Base-by-base conservation (phyloP, 2,888 invertebrate species). In the Conistra vaccinii region DNA sequence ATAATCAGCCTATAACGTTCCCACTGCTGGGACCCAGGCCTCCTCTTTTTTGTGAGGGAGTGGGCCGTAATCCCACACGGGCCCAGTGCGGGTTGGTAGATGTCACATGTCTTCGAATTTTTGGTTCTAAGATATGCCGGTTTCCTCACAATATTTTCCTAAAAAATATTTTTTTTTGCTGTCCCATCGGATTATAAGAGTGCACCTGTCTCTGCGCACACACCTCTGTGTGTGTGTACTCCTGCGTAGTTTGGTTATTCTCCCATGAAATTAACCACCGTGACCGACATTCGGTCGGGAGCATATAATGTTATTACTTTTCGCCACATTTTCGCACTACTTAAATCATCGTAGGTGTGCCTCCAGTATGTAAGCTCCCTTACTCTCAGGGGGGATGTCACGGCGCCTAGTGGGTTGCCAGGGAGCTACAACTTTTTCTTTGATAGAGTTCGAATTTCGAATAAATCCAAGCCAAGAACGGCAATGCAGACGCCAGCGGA, bases 381-480 rank as follows among this genome's bases (percentile, higher is more conserved):
- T 81, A 92, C 32, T 53, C 39, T 53, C 63, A 57, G 73, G 79
- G 87, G 85, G 88, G 87, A 87, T 93, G 91, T 92, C 91, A 90
- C 90, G 91, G 90, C 91, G 92, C 92, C 91, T 92, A 90, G 91
- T 89, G 92, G 93, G 93, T 94, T 95, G 95, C 94, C 94, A 94
- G 91, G 89, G 83, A 88, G 89, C 90, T 93, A 93, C 93, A 94
- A 95, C 91, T 94, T 95, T 94, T 95, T 95, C 95, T 94, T 95
- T 95, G 95, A 95, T 95, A 95, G 94, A 95, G 93, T 94, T 94
- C 90, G 88, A 89, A 95, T 95, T 94, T 94, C 90, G 88, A 90
- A 95, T 95, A 95, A 95, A 95, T 95, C 93, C 91, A 90, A 90
- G 86, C 89, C 89, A 89, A 92, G 91, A 91, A 87, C 90, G 90